A percentile compares a stretch with the other conserved stretches of the same genome.
These are phyloP conservation scores for Ophion obscuratus DNA, from an alignment of 2,888 invertebrate species.

Conservation along the genomic window DNA sequence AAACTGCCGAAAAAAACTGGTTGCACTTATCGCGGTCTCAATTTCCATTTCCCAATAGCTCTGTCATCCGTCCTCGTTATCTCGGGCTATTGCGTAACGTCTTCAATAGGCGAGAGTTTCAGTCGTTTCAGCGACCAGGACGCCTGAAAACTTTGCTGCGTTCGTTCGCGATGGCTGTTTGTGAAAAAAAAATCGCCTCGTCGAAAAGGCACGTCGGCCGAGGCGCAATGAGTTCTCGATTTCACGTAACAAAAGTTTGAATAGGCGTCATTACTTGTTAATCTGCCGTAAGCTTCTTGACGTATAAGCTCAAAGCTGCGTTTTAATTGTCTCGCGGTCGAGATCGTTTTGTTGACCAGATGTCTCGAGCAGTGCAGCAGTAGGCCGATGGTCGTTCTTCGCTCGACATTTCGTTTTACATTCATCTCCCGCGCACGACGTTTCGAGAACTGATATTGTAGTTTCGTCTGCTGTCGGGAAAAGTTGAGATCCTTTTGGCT, in stretches of 20 bases:
- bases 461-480: neutral
- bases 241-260: conserved; percentile 30
- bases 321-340: conserved; percentile 55
- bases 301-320: conserved; percentile 56
- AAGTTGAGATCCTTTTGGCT: neutral
- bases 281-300: conserved; percentile 58
- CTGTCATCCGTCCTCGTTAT: no score
- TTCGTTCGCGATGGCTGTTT: no score
- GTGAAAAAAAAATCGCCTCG: neutral
- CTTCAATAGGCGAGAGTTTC: no score
- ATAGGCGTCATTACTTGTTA: conserved; percentile 50
- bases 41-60: no score
- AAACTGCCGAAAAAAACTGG: no score
- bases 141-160: neutral
- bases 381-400: conserved; percentile 43
- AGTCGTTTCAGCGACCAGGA: no score
- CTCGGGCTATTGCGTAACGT: no score
- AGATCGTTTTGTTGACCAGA: conserved; percentile 48
- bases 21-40: no score
- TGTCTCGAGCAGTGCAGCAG: conserved; percentile 46
- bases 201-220: neutral
- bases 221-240: conserved; percentile 20
- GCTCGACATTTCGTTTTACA: conserved; percentile 26
- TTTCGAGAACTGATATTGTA: neutral
- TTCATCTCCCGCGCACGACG: neutral